These are phyloP conservation scores for Aphidius gifuensis DNA, from an alignment of 1,140 invertebrate species.

Conservation along the genomic window DNA sequence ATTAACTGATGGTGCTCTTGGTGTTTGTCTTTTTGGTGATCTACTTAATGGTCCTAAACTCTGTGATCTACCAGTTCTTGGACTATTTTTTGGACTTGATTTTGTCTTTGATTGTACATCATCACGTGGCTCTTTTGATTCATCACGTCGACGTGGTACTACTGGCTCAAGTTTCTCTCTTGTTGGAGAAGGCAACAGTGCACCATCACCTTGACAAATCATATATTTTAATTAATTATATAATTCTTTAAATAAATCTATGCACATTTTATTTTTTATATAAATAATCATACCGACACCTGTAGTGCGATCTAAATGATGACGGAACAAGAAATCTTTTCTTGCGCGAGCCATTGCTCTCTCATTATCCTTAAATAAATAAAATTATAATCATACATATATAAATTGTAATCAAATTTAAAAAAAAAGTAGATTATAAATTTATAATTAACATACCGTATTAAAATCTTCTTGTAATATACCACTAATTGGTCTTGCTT, in stretches of 20 bases:
- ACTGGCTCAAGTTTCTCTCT: slow-evolving; percentile 70
- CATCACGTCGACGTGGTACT: slow-evolving; percentile 64
- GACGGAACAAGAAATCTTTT: slow-evolving; percentile 61
- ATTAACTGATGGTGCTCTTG: slow-evolving; percentile 58
- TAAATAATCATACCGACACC: slow-evolving; percentile 57
- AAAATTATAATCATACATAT: not conserved
- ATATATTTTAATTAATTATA: slow-evolving; percentile 2
- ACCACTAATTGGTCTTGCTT: slow-evolving; percentile 46
- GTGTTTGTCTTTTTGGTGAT: slow-evolving; percentile 71
- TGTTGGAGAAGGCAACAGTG: slow-evolving; percentile 65
- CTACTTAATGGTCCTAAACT: slow-evolving; percentile 66
- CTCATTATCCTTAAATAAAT: slow-evolving; percentile 47
- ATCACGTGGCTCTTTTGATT: slow-evolving; percentile 48
- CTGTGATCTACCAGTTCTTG: slow-evolving; percentile 63
- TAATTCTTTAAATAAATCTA: not conserved
- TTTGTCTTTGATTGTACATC: slow-evolving; percentile 51
- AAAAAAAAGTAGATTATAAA: not conserved
- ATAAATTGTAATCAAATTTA: not conserved
- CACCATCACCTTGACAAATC: slow-evolving; percentile 54
- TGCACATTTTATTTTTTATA: slow-evolving; percentile 3
- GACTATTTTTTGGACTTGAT: slow-evolving; percentile 66
- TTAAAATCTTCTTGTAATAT: slow-evolving; percentile 43
- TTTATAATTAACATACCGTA: not conserved
- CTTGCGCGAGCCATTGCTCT: slow-evolving; percentile 55
- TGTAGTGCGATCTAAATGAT: slow-evolving; percentile 70